Percentiles rank a stretch among this genome's conserved stretches.
These are phyloP conservation scores for Scortum barcoo DNA, from an alignment of 2,113 vertebrate genomes.

Conservation along the genomic window DNA sequence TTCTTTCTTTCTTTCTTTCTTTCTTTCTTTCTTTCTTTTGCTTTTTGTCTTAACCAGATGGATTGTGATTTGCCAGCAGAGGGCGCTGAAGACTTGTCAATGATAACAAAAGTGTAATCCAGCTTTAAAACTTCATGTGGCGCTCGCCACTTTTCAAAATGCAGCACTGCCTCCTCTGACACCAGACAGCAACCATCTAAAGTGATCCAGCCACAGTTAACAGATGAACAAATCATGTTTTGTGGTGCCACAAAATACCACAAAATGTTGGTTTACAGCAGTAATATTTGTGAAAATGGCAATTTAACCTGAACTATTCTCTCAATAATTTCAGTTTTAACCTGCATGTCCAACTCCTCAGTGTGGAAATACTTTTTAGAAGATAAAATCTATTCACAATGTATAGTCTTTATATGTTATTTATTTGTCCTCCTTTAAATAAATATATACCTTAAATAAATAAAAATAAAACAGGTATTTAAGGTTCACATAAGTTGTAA, in stretches of 20 bases:
- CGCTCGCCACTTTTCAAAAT: background rate
- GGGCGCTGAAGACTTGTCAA: conserved; percentile 35
- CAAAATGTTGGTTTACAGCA: background rate
- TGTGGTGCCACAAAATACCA: background rate
- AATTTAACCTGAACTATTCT: background rate
- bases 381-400: background rate
- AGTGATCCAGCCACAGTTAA: background rate
- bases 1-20: background rate
- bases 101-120: background rate
- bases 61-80: conserved; percentile 41
- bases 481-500: background rate
- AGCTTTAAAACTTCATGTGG: background rate
- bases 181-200: background rate
- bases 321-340: background rate
- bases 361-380: background rate
- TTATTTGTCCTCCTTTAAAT: background rate
- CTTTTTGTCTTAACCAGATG: accelerated
- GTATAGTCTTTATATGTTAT: no score
- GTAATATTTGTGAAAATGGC: background rate
- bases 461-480: background rate
- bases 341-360: background rate
- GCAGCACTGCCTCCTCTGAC: background rate
- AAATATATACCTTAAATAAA: background rate
- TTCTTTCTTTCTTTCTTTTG: background rate
- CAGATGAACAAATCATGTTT: background rate